Evolutionary conservation across 2,888 invertebrate species (phyloP), one percentile per base, ranked within the genome.

Genomic region (Trichogramma dendrolimi): DNA sequence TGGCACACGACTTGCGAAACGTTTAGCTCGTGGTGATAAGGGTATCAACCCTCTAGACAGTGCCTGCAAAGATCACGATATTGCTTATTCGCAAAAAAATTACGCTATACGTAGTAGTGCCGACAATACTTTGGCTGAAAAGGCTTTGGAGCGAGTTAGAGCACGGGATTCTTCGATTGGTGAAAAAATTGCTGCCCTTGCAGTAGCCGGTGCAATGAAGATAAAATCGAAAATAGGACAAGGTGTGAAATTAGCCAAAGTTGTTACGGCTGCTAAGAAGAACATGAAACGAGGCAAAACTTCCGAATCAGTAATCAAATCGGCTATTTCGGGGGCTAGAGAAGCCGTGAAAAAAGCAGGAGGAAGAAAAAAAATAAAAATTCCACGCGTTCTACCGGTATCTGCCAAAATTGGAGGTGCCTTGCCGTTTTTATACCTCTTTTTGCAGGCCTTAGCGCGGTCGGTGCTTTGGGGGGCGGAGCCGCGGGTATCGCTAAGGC

Each of bases 381-480:
- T 50, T 42, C 65, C 68, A 5, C 67, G 67, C 4, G 59, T 68
- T 38, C 46, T 67, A 39, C 62, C 68, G 4, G 54, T 67, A 53
- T 61, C 62, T 4, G n/a, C 46, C 4, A 70, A 71, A 68, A 47
- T 48, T n/a, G 70, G 70, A 4, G 71, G 71, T 2, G 27, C 71
- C 49, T 51, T 73, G 61, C 71, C 67, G 2, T 68, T 68, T 48
- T 72, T 10, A 64, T 72, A n/a, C 68, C 70, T 1, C 10, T 71
- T 6, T 69, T 73, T 49, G 68, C 71, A 1, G 72, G 69, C 5
- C 60, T 74, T 1, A 68, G 67, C 57, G 67, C 66, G 4, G 52
- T 69, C 5, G 79, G 77, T 2, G 68, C 72, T 46, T 66, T 77
- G 62, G 70, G 72, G n/a, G 76, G 77, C 42, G 76, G 76, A 41